Percentiles rank a stretch among this genome's conserved stretches.
Conservation (phyloP, 2,888 invertebrate species). For the Ischnus inquisitorius region DNA sequence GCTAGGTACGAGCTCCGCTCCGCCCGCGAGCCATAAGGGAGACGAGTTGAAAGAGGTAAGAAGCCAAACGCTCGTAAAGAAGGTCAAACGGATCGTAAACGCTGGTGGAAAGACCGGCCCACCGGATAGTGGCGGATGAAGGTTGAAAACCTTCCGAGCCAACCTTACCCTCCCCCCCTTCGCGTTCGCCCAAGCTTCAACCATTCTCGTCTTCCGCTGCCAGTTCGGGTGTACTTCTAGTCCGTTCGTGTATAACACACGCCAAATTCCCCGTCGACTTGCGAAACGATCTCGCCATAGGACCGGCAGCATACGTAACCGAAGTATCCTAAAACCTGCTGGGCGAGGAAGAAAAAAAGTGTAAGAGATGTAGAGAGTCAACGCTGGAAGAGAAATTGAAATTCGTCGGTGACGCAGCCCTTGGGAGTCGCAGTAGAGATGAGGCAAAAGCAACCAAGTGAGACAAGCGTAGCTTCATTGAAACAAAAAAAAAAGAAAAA, state of each 20-base stretch:
- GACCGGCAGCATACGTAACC: constrained; percentile 13
- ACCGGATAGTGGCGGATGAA: constrained; percentile 74
- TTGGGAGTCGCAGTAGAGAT: constrained; percentile 36
- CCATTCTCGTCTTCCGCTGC: constrained; percentile 17
- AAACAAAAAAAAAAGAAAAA: constrained; percentile 40
- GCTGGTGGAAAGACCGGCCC: constrained; percentile 74
- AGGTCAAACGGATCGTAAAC: constrained; percentile 82
- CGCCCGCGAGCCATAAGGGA: constrained; percentile 77
- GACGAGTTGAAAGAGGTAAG: constrained; percentile 79
- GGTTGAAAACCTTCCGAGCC: constrained; percentile 74
- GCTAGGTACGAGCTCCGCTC: constrained; percentile 67
- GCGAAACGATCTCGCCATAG: constrained; percentile 52
- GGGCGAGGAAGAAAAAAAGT: constrained; percentile 34
- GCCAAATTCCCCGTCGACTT: constrained; percentile 52
- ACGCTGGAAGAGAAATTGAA: constrained; percentile 75
- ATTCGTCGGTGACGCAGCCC: constrained; percentile 69
- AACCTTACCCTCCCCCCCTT: constrained; percentile 46
- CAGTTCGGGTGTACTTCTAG: constrained; percentile 24
- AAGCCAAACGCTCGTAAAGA: constrained; percentile 81
- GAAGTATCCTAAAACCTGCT: constrained; percentile 42
- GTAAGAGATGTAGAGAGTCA: constrained; percentile 33
- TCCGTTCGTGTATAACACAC: constrained; percentile 26
- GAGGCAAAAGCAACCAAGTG: constrained; percentile 40
- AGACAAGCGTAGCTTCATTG: constrained; percentile 67
- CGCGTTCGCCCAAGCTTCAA: constrained; percentile 35